Base-by-base conservation (phyloP, 2,797 vertebrate species). In the Rhinoraja longicauda region DNA sequence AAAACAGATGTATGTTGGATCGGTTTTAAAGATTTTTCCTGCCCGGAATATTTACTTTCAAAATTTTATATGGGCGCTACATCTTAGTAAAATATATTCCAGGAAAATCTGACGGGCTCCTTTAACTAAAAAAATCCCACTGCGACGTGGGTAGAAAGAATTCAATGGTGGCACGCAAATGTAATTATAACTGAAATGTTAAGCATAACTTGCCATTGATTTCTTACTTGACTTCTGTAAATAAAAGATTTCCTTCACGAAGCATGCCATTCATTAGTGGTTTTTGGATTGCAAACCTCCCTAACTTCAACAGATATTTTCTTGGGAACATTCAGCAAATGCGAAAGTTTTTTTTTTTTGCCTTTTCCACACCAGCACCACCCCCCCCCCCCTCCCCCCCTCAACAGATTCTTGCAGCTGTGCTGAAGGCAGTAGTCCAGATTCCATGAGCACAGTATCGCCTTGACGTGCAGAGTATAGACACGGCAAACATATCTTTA, bases 251-350 rank as follows among this genome's bases (percentile, higher is more conserved):
- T 92, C 90, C 90, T 92, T 92, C 75, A 70, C 70, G 39, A 73
- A 92, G 90, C 90, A 92, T 6, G 39, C 90, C 90, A 73, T 75
- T 92, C 90, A 92, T 92, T 92, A 92, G 70, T 92, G 90, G 90
- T 36, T 92, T 92, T 75, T 92, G 90, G 90, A 92, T 73, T 92
- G 57, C 67, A 92, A 92, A 24, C 24, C 90, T 92, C 70, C 67
- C 70, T 75, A 53, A 53, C 70, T 92, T 73, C 24, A 92, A 92
- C 13, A 75, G 90, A 75, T 10, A 91, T 92, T 92, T 92, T 92
- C 70, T 70, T 92, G 90, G 67, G 90, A 92, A 92, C 70, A 75
- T 92, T 73, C 70, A 92, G 70, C 57, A 75, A 92, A 92, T 8
- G 90, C 2, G 24, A 73, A 73, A 73, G 70, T 53, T 53, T 92